Base-by-base conservation (phyloP, 2,113 vertebrate genomes). In the Cettia cetti region DNA sequence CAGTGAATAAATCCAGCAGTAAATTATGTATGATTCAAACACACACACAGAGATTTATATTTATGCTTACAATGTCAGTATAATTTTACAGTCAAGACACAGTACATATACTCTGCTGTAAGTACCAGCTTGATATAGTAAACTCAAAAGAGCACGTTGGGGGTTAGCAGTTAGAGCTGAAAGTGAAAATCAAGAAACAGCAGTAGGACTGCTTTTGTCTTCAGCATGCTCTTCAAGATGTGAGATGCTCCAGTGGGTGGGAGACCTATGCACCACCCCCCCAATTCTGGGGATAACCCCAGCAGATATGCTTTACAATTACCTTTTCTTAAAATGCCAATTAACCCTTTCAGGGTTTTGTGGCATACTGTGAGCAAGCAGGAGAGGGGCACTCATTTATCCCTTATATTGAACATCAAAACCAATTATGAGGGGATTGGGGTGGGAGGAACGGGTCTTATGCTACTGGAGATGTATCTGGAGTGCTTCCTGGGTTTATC, bases 141-240 rank as follows among this genome's bases (percentile, higher is more conserved):
- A 92, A 95, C 97, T 98, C 97, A 96, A 96, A 97, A 97, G 97
- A 96, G 93, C 97, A 90, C 91, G 3, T 59, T 96, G 93, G 95
- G 97, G 97, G 95, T 93, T 95, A 97, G 97, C 85, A 61, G 94
- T 95, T 96, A 90, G 89, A 57, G 75, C 97, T 97, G 95, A 97
- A 97, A 97, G 97, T 90, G 94, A 96, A 97, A 97, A 97, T 98
- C 97, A 96, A 97, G 97, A 97, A 97, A 97, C 97, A 97, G 95
- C 97, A 92, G 97, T 96, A 45, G 89, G 83, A 72, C 44, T 18
- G 85, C 97, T 97, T 98, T 98, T 98, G 97, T 97, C 97, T 97
- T 96, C 96, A 78, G 87, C 60, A n/a, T 65, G 93, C 97, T 98
- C 98, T 97, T 98, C 92, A 97, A 97, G 98, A 98, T 97, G 96